Evolutionary conservation across 92 coral and sea anemone species (phyloP).

Genomic region (Phenganax marumi): DNA sequence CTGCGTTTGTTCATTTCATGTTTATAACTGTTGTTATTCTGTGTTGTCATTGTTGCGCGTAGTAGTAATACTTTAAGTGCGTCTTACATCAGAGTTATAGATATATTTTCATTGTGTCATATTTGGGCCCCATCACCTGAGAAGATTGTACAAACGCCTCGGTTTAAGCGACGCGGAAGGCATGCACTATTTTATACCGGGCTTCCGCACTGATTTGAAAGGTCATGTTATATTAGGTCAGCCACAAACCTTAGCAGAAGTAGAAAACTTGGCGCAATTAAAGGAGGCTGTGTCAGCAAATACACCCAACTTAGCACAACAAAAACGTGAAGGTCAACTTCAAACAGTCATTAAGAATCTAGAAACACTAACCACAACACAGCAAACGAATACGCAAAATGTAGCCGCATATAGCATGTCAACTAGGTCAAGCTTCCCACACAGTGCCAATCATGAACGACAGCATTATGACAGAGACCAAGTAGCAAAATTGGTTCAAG

Average conservation of each 20-base stretch:
- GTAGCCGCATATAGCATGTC: not conserved
- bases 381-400: not conserved
- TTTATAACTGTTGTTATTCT: too few species aligned
- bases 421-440: not conserved
- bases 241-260: slow-evolving; percentile 11
- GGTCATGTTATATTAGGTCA: slow-evolving; percentile 14
- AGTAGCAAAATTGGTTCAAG: not conserved
- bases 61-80: not conserved
- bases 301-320: not conserved
- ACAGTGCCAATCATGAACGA: not conserved
- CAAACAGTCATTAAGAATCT: slow-evolving; percentile 8
- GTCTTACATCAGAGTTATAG: not conserved
- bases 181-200: not conserved
- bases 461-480: slow-evolving; percentile 1
- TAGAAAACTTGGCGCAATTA: not conserved
- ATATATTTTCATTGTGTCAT: not conserved
- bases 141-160: not conserved
- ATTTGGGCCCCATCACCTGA: not conserved
- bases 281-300: not conserved
- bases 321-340: slow-evolving; percentile 1
- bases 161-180: not conserved
- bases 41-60: too few species aligned
- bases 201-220: not conserved
- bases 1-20: not conserved
- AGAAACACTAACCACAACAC: slow-evolving; percentile 2